Percentiles rank a stretch among this genome's conserved stretches.
These are phyloP conservation scores for Lasioglossum figueresi DNA, from an alignment of 2,888 invertebrate species.

Conservation along the genomic window DNA sequence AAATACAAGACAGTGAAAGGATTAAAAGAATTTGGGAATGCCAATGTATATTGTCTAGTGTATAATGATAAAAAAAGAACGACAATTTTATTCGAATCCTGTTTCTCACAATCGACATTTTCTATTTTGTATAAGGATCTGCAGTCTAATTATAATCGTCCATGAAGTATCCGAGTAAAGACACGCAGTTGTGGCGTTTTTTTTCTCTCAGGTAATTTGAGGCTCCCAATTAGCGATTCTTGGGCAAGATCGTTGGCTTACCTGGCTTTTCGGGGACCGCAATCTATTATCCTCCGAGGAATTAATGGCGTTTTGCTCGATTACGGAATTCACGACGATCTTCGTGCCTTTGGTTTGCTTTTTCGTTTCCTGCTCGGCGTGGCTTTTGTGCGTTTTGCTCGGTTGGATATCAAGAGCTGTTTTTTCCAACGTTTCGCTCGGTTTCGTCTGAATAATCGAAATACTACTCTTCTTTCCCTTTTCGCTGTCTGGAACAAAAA, in stretches of 20 bases:
- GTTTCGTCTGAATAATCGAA: conserved; percentile 80
- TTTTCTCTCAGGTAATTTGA: neutral
- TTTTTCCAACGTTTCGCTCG: conserved; percentile 76
- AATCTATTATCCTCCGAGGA: conserved; percentile 67
- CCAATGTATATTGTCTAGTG: neutral
- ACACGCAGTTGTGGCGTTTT: neutral
- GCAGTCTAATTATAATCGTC: neutral
- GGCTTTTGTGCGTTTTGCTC: conserved; percentile 79
- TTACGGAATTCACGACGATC: conserved; percentile 79
- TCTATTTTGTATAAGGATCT: neutral
- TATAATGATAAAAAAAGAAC: neutral
- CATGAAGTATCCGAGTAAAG: neutral
- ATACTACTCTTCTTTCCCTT: conserved; percentile 53
- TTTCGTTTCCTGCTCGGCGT: conserved; percentile 75
- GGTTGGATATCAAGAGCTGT: conserved; percentile 78
- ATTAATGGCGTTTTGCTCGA: conserved; percentile 75
- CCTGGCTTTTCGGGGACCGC: conserved; percentile 70
- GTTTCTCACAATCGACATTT: neutral
- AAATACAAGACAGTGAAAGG: neutral
- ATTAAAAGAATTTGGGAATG: too few relatives aligned
- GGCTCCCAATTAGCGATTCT: neutral
- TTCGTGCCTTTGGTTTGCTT: conserved; percentile 77
- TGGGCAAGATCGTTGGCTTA: conserved; percentile 33
- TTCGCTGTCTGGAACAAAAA: conserved; percentile 51
- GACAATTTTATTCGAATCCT: neutral